Evolutionary conservation across 2,888 invertebrate genomes (phyloP).

Genomic region (Apamea monoglypha): DNA sequence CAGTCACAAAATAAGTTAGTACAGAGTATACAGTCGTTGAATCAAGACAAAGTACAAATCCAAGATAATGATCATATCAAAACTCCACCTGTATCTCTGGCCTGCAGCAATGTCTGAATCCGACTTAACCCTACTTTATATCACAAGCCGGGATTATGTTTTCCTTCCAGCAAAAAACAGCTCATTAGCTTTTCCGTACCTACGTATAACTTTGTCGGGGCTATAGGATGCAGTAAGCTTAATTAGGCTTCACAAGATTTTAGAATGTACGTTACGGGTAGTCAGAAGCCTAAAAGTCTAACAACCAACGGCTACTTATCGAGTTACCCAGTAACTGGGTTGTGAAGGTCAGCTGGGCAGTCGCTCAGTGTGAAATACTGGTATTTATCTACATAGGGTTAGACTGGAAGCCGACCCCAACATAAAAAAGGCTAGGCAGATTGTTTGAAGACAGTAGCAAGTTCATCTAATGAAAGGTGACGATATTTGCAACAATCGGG

Average conservation of each 20-base stretch:
- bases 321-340: neutral
- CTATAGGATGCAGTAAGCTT: conserved; percentile 2
- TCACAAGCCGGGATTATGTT: conserved; percentile 21
- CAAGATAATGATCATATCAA: conserved; percentile 8
- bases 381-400: neutral
- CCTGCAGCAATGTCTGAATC: conserved; percentile 5
- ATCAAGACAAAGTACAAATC: neutral
- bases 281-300: neutral
- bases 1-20: neutral
- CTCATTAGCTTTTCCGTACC: conserved; percentile 23
- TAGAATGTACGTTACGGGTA: neutral
- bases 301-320: neutral
- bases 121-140: conserved; percentile 11
- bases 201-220: neutral
- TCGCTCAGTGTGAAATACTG: neutral
- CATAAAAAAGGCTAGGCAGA: neutral
- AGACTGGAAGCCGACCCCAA: neutral
- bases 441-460: neutral
- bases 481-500: neutral
- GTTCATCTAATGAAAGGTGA: neutral
- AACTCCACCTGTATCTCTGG: neutral
- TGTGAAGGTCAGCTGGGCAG: neutral
- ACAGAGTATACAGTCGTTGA: neutral
- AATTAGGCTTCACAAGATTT: neutral
- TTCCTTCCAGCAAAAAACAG: conserved; percentile 14